Base-by-base conservation (phyloP, 2,888 invertebrate genomes). In the Agriopis aurantiaria region DNA sequence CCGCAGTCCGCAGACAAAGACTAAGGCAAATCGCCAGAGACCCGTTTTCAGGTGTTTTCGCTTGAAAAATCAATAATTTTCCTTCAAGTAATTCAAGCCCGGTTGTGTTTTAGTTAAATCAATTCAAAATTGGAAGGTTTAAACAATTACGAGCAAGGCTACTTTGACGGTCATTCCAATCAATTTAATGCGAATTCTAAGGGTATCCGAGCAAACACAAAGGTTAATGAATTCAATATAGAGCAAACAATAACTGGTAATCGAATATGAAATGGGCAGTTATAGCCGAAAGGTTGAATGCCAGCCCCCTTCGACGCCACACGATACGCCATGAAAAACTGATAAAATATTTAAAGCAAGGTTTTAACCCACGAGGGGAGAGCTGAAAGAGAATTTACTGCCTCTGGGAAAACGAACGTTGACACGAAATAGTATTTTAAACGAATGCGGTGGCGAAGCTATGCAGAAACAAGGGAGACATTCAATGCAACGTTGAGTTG, bases 281-380 rank as follows among this genome's bases (percentile, higher is more conserved):
- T 82, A 83, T 78, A 84, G 80, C 78, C 83, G 82, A 85, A 88
- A 87, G 84, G 87, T 86, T 85, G 85, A 72, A 69, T 58, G 75
- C 78, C 78, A 82, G 81, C 80, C 85, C 89, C 88, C 87, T 82
- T 78, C 77, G 91, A 90, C 91, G 92, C 91, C 91, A 78, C 93
- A 92, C 91, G 92, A 89, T 83, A 91, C 86, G 79, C 84, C 86
- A 87, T 86, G 86, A 88, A 91, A 85, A 90, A 86, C 90, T 91
- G 91, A 91, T 93, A 91, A 93, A 92, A 92, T 92, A 92, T 94
- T 93, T 91, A 93, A 89, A 90, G 82, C 81, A 79, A 84, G 83
- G 83, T 88, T 90, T 89, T 88, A 89, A 86, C 83, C 83, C 78
- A 82, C 79, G 80, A 88, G 89, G 89, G 85, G 84, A 82, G 80